Percentiles rank a stretch among this genome's conserved stretches.
phyloP scores from a whole-genome alignment of 2,888 invertebrate species.

The Melanostoma scalare region DNA sequence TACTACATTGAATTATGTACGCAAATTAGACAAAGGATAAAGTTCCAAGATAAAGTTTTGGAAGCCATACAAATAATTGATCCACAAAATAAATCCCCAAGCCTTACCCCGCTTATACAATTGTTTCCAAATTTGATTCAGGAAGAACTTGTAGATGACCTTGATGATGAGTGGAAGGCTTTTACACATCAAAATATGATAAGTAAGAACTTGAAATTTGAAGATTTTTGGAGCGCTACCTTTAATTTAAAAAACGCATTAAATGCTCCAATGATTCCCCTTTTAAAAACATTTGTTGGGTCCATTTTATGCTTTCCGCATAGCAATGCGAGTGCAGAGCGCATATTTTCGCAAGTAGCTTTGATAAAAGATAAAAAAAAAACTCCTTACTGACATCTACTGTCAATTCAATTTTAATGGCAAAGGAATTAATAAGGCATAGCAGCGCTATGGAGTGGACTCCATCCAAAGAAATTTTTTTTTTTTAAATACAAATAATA shows the following conservation, averaged over 20 bases:
- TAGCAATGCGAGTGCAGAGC: neutral
- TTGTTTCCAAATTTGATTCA: conserved; percentile 5
- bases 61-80: no score
- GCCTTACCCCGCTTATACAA: conserved; percentile 15
- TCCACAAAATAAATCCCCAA: conserved; percentile 9
- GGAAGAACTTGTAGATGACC: conserved; percentile 13
- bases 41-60: no score
- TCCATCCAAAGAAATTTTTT: no score
- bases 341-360: conserved; percentile 5
- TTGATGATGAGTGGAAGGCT: conserved; percentile 2
- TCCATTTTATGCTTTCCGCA: conserved; percentile 9
- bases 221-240: neutral
- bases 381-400: conserved; percentile 11
- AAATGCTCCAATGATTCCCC: no score
- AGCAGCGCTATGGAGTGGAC: no score
- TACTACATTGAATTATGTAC: conserved; percentile 7
- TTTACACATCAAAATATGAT: conserved; percentile 6
- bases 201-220: conserved; percentile 1
- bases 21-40: neutral
- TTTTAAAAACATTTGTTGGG: conserved; percentile 12
- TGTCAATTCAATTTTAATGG: no score
- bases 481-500: no score
- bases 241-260: conserved; percentile 12
- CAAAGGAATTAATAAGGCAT: no score
- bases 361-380: conserved; percentile 5